Evolutionary conservation across 2,888 invertebrate genomes (phyloP).

Genomic region (Schrankia costaestrigalis): DNA sequence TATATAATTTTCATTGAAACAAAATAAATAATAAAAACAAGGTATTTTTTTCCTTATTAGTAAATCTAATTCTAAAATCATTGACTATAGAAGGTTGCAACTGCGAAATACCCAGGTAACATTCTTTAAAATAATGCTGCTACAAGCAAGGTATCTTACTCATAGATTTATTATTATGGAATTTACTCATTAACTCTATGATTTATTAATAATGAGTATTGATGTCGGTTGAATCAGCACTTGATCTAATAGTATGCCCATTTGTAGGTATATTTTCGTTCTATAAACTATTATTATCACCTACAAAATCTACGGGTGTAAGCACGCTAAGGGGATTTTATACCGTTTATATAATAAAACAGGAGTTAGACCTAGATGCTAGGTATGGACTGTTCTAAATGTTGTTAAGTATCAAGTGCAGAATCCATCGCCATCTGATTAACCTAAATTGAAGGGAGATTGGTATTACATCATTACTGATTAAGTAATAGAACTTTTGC

Average conservation of each 20-base stretch:
- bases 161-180: constrained; percentile 75
- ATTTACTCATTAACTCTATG: constrained; percentile 75
- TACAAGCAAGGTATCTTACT: constrained; percentile 78
- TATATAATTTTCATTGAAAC: constrained; percentile 78
- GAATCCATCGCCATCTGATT: constrained; percentile 52
- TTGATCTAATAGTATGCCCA: constrained; percentile 13
- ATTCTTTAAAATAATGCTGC: constrained; percentile 67
- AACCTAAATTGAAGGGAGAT: constrained; percentile 69
- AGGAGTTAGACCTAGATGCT: constrained; percentile 14
- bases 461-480: constrained; percentile 65
- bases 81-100: constrained; percentile 75
- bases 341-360: constrained; percentile 9
- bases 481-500: constrained; percentile 62
- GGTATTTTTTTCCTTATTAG: constrained; percentile 72
- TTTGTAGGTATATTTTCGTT: constrained; percentile 19
- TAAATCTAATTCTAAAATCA: constrained; percentile 72
- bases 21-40: constrained; percentile 81
- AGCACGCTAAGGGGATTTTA: constrained; percentile 18
- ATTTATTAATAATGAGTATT: constrained; percentile 71
- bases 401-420: constrained; percentile 29
- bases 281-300: constrained; percentile 23
- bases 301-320: constrained; percentile 25
- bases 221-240: constrained; percentile 52
- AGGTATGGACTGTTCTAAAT: constrained; percentile 20
- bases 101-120: constrained; percentile 72